Percentiles rank a stretch among this genome's conserved stretches.
phyloP scores from a whole-genome alignment of 2,113 vertebrate species.

The Diadophis punctatus region DNA sequence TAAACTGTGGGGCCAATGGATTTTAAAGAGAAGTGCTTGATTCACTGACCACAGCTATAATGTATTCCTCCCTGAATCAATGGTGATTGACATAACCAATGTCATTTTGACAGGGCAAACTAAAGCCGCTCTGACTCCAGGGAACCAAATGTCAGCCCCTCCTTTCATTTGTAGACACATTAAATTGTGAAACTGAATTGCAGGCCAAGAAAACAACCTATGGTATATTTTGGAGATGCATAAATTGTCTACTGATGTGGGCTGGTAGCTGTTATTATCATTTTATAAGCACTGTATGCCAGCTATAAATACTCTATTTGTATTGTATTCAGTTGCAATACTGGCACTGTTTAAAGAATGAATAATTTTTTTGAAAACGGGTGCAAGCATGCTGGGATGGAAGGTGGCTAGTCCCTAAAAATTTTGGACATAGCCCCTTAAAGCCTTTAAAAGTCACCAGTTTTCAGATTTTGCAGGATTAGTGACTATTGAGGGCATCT shows the following conservation, averaged over 20 bases:
- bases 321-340: not conserved
- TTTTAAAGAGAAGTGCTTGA: not conserved
- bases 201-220: not conserved
- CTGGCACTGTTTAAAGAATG: not conserved
- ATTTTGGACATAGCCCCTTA: not conserved
- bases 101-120: not conserved
- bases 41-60: not conserved
- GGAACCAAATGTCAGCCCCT: not conserved
- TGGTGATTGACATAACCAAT: not conserved
- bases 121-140: not conserved
- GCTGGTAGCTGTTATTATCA: not conserved
- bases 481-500: not conserved
- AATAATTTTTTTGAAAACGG: not conserved
- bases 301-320: not conserved
- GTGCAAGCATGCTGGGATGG: not conserved
- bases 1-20: not conserved
- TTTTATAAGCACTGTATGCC: not conserved
- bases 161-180: not conserved
- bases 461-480: not conserved
- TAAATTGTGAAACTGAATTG: not conserved
- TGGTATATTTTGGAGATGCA: not conserved
- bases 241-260: not conserved
- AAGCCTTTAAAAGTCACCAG: not conserved
- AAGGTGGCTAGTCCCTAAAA: not conserved
- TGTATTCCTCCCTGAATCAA: not conserved